Percentiles rank a stretch among this genome's conserved stretches.
Evolutionary conservation across 1,140 invertebrate genomes (phyloP).

Genomic region (Apis mellifera): Amel_HAv3.1 CM009943.2:6891501-6892000

Average conservation of each 20-base stretch:
- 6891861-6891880: constrained; percentile 51
- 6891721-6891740: constrained; percentile 22
- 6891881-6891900: not conserved
- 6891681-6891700: constrained; percentile 46
- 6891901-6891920: not conserved
- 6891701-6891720: constrained; percentile 45
- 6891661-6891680: constrained; percentile 60
- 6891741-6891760: constrained; percentile 53
- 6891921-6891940: constrained; percentile 34
- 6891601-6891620: constrained; percentile 55
- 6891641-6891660: constrained; percentile 49
- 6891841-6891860: constrained; percentile 60
- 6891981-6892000: constrained; percentile 27
- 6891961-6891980: constrained; percentile 45
- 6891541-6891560: constrained; percentile 50
- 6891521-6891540: constrained; percentile 27
- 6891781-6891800: constrained; percentile 71
- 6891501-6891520: constrained; percentile 52
- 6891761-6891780: constrained; percentile 41
- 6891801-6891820: constrained; percentile 67
- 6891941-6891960: not conserved
- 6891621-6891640: constrained; percentile 51
- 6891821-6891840: constrained; percentile 63
- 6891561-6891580: constrained; percentile 25
- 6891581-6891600: constrained; percentile 52